Conservation (phyloP, 1,140 invertebrate species). For the Dreissena rostriformis region DNA sequence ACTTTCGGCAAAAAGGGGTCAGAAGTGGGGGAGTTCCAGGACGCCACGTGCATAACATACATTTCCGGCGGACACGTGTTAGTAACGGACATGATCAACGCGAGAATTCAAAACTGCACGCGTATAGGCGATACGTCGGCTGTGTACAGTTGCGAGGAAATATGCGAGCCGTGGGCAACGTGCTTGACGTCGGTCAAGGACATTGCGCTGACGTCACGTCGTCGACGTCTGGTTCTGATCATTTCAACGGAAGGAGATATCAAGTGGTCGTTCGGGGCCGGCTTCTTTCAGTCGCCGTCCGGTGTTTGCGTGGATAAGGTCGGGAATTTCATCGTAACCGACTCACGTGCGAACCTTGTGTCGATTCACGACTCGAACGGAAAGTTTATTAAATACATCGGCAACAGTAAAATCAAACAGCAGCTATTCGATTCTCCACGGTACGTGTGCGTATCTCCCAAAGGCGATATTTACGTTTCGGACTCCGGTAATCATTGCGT, state of each 20-base stretch:
- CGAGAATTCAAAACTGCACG: slow-evolving; percentile 55
- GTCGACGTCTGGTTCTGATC: slow-evolving; percentile 52
- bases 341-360: slow-evolving; percentile 43
- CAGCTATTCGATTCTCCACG: slow-evolving; percentile 58
- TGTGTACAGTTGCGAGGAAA: slow-evolving; percentile 47
- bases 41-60: slow-evolving; percentile 54
- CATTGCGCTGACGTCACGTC: slow-evolving; percentile 55
- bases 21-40: slow-evolving; percentile 56
- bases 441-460: slow-evolving; percentile 55
- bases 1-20: slow-evolving; percentile 54
- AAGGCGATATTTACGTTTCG: slow-evolving; percentile 65
- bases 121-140: slow-evolving; percentile 5
- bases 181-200: slow-evolving; percentile 37
- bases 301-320: slow-evolving; percentile 42
- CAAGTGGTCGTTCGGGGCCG: slow-evolving; percentile 50
- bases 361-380: slow-evolving; percentile 32
- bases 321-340: slow-evolving; percentile 55
- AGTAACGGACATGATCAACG: slow-evolving; percentile 63
- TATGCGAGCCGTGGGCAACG: slow-evolving; percentile 53
- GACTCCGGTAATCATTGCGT: slow-evolving; percentile 72
- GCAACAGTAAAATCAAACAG: slow-evolving; percentile 10
- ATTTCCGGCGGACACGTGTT: slow-evolving; percentile 40
- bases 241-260: slow-evolving; percentile 47
- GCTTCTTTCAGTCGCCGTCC: slow-evolving; percentile 45
- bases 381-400: slow-evolving; percentile 31